Percentiles rank a stretch among this genome's conserved stretches.
Evolutionary conservation across 2,113 vertebrate genomes (phyloP).

Genomic region (Myocastor coypus): DNA sequence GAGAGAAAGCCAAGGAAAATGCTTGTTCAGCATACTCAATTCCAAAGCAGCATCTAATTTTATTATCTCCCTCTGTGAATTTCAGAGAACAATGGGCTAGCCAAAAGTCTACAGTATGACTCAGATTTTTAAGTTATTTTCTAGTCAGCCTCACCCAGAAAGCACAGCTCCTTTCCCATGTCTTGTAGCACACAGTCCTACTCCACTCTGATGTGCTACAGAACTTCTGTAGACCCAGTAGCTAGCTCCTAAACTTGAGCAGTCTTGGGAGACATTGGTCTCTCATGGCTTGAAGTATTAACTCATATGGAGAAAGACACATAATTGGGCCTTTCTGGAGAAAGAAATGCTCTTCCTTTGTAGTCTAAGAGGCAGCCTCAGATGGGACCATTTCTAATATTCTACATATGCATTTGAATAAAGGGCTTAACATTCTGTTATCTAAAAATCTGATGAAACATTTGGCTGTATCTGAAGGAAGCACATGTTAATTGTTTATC

Average conservation of each 20-base stretch:
- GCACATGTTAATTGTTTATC: conserved; percentile 76
- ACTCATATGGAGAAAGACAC: not conserved
- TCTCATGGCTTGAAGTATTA: not conserved
- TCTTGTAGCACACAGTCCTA: not conserved
- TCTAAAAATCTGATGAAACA: conserved; percentile 74
- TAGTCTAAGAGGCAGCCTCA: not conserved
- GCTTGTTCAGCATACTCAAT: conserved; percentile 39
- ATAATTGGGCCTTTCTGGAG: not conserved
- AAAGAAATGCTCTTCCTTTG: conserved; percentile 45
- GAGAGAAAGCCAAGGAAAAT: conserved; percentile 59
- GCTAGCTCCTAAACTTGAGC: conserved; percentile 46
- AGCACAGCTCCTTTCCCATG: conserved; percentile 5
- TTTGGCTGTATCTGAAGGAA: conserved; percentile 71
- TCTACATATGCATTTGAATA: conserved; percentile 32
- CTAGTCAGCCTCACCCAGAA: conserved; percentile 47
- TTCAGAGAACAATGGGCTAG: conserved; percentile 38
- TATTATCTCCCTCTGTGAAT: conserved; percentile 56
- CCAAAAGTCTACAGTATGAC: not conserved
- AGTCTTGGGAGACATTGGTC: not conserved
- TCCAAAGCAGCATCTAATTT: conserved; percentile 46
- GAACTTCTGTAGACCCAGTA: conserved; percentile 44
- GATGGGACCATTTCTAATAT: conserved; percentile 35
- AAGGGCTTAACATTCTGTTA: conserved; percentile 67
- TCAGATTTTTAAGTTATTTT: conserved; percentile 39
- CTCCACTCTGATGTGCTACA: not conserved